Evolutionary conservation across 2,797 vertebrate genomes (phyloP).

Genomic region (Lithobates sylvaticus): DNA sequence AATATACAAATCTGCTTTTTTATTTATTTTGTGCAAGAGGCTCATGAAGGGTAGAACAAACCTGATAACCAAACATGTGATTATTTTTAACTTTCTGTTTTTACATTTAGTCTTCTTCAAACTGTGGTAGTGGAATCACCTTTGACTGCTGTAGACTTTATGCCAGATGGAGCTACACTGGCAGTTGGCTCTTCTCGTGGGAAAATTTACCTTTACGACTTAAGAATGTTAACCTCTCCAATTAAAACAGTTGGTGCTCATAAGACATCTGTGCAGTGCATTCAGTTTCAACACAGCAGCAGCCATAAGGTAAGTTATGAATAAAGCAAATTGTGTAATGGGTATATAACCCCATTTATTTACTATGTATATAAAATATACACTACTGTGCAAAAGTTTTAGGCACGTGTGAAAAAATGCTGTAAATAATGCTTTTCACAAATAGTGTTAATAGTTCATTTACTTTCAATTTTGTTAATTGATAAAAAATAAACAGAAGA

Average conservation of each 20-base stretch:
- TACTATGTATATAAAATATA: no score
- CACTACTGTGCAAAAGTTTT: no score
- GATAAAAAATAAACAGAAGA: no score
- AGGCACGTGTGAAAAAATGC: no score
- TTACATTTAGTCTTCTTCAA: conserved; percentile 81
- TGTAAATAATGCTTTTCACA: no score
- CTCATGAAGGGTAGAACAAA: no score
- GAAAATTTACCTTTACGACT: conserved; percentile 93
- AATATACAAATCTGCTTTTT: no score
- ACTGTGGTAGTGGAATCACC: conserved; percentile 89
- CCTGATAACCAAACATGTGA: no score
- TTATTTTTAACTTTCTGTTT: not conserved
- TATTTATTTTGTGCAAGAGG: no score
- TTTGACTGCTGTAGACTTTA: conserved; percentile 92
- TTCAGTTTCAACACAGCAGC: conserved; percentile 85
- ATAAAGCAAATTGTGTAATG: not conserved
- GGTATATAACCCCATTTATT: no score
- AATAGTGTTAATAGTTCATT: no score
- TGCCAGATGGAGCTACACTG: conserved; percentile 90
- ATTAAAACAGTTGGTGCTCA: conserved; percentile 87
- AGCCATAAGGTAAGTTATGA: conserved; percentile 72
- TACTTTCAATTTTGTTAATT: no score
- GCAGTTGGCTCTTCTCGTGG: conserved; percentile 92
- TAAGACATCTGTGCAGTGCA: conserved; percentile 91
- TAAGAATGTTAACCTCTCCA: conserved; percentile 89